phyloP scores from a whole-genome alignment of 2,888 invertebrate genomes.

The Drosophila mayaguana region DNA sequence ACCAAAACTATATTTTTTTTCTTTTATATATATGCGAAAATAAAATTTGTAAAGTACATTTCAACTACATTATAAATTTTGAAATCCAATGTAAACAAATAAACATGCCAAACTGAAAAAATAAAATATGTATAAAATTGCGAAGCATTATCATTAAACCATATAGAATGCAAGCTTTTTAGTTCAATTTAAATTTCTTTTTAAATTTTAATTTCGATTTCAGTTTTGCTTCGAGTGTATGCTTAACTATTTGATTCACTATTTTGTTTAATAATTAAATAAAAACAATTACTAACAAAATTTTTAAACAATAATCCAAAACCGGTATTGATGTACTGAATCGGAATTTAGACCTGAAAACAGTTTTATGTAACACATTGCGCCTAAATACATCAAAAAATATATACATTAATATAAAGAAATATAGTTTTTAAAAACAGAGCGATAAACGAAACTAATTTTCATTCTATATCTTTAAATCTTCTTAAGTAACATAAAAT shows the following conservation, averaged over 20 bases:
- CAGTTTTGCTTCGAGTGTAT: background rate
- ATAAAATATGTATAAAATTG: background rate
- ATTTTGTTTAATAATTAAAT: too few species aligned
- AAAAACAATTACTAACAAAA: background rate
- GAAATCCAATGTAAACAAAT: background rate
- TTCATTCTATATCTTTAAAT: too few species aligned
- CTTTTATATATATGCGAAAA: too few species aligned
- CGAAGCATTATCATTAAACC: background rate
- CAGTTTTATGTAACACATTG: too few species aligned
- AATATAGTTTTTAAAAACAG: too few species aligned
- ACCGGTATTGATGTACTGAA: background rate
- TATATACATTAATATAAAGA: too few species aligned
- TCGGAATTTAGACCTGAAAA: background rate
- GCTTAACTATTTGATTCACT: background rate
- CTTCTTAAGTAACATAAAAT: too few species aligned
- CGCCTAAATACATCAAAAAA: too few species aligned
- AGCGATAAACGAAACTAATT: too few species aligned
- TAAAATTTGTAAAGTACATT: background rate
- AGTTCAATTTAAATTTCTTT: background rate
- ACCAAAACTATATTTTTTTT: slow-evolving; percentile 25
- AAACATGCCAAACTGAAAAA: slow-evolving; percentile 1
- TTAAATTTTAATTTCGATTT: background rate
- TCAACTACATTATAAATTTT: background rate
- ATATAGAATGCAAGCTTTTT: background rate
- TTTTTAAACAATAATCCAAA: background rate